Evolutionary conservation across 64 coral and sea anemone species (phyloP).

Genomic region (Hydrozoanthus tunicans): DNA sequence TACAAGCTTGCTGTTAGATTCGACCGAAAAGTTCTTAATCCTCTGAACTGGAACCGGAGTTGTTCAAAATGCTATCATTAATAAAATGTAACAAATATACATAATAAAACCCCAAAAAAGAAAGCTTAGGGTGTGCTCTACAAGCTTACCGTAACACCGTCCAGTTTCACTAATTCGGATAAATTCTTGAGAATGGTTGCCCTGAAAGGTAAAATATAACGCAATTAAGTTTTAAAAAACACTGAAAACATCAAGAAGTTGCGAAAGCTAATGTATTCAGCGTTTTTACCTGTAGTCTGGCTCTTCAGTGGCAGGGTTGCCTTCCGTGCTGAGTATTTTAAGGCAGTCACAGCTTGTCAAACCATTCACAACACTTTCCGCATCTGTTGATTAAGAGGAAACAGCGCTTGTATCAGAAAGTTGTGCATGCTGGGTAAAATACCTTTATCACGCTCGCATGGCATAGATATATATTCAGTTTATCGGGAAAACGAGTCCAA

Average conservation of each 20-base stretch:
- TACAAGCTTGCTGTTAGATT: too few species aligned
- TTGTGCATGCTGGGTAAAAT: too few species aligned
- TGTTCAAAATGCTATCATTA: too few species aligned
- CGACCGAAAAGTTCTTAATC: too few species aligned
- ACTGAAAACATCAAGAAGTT: not conserved
- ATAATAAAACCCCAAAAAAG: too few species aligned
- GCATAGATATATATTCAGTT: too few species aligned
- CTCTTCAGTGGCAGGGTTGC: slow-evolving; percentile 83
- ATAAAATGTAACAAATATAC: too few species aligned
- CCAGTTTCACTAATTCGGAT: slow-evolving; percentile 34
- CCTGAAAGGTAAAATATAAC: not conserved
- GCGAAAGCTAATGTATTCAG: not conserved
- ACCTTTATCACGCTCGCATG: too few species aligned
- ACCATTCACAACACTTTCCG: slow-evolving; percentile 70
- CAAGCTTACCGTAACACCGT: slow-evolving; percentile 27
- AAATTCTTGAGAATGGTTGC: slow-evolving; percentile 11
- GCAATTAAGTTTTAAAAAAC: not conserved
- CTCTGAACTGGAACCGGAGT: too few species aligned
- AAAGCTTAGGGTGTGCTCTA: too few species aligned
- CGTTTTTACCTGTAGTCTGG: slow-evolving; percentile 69
- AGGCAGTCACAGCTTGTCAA: slow-evolving; percentile 58
- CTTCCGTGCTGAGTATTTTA: slow-evolving; percentile 57
- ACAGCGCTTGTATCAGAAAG: too few species aligned
- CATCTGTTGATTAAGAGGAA: slow-evolving; percentile 31
- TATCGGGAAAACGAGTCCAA: too few species aligned